Evolutionary conservation across 2,797 vertebrate species (phyloP).

Genomic region (Bradypodion pumilum): DNA sequence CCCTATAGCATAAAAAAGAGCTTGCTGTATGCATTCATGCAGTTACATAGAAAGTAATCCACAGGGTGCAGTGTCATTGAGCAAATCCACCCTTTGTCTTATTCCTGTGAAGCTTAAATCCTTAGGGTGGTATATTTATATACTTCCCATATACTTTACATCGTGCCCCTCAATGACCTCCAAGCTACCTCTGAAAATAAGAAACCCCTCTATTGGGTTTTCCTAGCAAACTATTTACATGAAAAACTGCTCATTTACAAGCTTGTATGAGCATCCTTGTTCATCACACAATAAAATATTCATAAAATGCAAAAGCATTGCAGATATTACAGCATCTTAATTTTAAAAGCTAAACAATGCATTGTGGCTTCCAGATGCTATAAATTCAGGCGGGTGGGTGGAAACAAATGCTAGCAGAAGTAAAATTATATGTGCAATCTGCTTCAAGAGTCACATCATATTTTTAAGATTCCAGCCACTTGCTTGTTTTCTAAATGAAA

Average conservation of each 20-base stretch:
- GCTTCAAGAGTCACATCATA: slow-evolving; percentile 62
- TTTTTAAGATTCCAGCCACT: slow-evolving; percentile 57
- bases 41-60: neutral
- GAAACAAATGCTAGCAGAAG: slow-evolving; percentile 58
- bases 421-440: slow-evolving; percentile 63
- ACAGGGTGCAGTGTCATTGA: neutral
- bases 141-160: slow-evolving; percentile 55
- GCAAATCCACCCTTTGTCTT: neutral
- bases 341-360: slow-evolving; percentile 63
- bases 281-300: slow-evolving; percentile 63
- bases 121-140: slow-evolving; percentile 43
- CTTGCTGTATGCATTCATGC: neutral
- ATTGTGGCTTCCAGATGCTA: slow-evolving; percentile 46
- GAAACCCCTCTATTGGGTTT: slow-evolving; percentile 53
- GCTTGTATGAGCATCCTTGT: slow-evolving; percentile 58
- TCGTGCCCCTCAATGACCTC: slow-evolving; percentile 52
- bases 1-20: neutral
- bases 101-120: slow-evolving; percentile 43
- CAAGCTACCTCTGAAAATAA: slow-evolving; percentile 61
- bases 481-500: slow-evolving; percentile 58
- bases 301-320: slow-evolving; percentile 63
- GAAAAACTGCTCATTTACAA: slow-evolving; percentile 63
- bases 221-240: slow-evolving; percentile 70
- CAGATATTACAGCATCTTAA: slow-evolving; percentile 54
- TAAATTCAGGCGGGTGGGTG: slow-evolving; percentile 27